phyloP scores from a whole-genome alignment of 2,888 invertebrate species.

The Auanema sp. region DNA sequence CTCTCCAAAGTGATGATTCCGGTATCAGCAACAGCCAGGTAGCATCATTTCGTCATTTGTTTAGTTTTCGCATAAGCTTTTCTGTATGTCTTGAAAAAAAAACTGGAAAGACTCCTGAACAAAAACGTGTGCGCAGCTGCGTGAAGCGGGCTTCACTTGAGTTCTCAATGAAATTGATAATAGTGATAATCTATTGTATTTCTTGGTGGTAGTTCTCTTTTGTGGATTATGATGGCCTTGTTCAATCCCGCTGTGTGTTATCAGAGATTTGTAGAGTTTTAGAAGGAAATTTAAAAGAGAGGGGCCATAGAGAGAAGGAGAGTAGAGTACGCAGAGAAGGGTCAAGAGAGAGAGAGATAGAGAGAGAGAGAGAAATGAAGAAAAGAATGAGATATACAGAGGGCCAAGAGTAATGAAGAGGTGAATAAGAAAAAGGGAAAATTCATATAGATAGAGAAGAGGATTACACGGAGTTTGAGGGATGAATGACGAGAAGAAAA shows the following conservation, averaged over 20 bases:
- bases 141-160: too few relatives aligned
- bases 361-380: neutral
- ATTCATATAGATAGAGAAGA: too few relatives aligned
- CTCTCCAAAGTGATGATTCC: constrained; percentile 36
- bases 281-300: neutral
- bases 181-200: too few relatives aligned
- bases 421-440: too few relatives aligned
- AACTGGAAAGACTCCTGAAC: neutral
- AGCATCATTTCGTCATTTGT: neutral
- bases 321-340: neutral
- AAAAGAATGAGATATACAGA: too few relatives aligned
- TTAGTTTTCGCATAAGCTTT: too few relatives aligned
- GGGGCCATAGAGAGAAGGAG: neutral
- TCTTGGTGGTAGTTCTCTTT: neutral
- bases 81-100: too few relatives aligned
- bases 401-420: neutral
- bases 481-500: too few relatives aligned
- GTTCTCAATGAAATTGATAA: too few relatives aligned
- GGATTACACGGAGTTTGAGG: too few relatives aligned
- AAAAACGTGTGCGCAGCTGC: neutral
- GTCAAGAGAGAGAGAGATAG: neutral
- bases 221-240: neutral
- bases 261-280: neutral
- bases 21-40: constrained; percentile 21
- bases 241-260: neutral